Base-by-base conservation (phyloP, 1,140 invertebrate species). In the Eumeta japonica region DNA sequence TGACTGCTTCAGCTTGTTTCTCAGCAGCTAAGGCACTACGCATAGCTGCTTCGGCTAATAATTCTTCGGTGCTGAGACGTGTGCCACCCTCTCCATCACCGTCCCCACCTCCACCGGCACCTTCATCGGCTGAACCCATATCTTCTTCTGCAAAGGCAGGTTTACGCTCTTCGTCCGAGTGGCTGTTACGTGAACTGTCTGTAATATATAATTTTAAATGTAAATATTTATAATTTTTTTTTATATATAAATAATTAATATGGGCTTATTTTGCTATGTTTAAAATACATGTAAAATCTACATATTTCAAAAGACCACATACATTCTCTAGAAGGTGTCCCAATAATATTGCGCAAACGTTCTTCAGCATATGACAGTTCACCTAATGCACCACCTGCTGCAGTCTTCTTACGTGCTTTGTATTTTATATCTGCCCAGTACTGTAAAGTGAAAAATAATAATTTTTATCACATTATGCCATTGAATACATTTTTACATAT, bases 371-470 rank as follows among this genome's bases (percentile, higher is more conserved):
- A 54, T 1, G 65, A 63, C 0, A 71, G 48, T 11, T 71, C 68
- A 7, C 64, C 64, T 4, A 67, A 46, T 3, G 55, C 58, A 10
- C 66, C 62, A 7, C 55, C 56, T 2, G 62, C 62, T 10, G 66
- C 62, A 24, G 49, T 53, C 46, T 74, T 74, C 35, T 62, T 65
- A 3, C 66, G 57, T 2, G 70, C 57, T 37, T 67, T 71, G 45
- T 74, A 71, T 31, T 74, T 74, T 14, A 74, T 57, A 27, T 74
- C 70, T 11, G 66, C 64, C 66, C 70, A 74, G 32, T 67, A 71
- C 61, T 73, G 45, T 5, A 54, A 61, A 27, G 16, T 16, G 15
- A 27, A 20, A 9, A 16, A n/a, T n/a, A n/a, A n/a, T n/a, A n/a
- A n/a, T n/a, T n/a, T n/a, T n/a, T n/a, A n/a, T n/a, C 7, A n/a